Evolutionary conservation across 2,888 invertebrate genomes (phyloP).

Genomic region (Hemithea aestivaria): DNA sequence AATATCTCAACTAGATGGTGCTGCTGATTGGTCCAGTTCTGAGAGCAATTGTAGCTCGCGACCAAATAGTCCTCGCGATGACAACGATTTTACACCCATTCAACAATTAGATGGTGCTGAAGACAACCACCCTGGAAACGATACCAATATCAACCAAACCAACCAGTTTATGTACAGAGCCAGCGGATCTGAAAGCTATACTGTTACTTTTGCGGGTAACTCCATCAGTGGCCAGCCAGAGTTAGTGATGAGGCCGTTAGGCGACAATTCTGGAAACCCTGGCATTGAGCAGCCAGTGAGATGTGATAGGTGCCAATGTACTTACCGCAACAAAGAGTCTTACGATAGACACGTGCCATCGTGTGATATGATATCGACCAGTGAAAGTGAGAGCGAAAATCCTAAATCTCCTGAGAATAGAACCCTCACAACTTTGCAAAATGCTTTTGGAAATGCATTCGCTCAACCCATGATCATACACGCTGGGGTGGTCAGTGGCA

Average conservation of each 20-base stretch:
- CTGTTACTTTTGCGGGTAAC: constrained; percentile 73
- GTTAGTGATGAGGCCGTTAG: constrained; percentile 66
- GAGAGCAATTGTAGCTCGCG: constrained; percentile 71
- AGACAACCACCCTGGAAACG: constrained; percentile 73
- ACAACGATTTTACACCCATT: constrained; percentile 69
- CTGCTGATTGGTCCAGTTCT: constrained; percentile 82
- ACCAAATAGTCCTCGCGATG: constrained; percentile 63
- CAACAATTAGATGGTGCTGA: constrained; percentile 85
- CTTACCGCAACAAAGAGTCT: constrained; percentile 89
- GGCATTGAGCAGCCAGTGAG: constrained; percentile 87
- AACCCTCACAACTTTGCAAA: constrained; percentile 70
- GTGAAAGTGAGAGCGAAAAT: constrained; percentile 90
- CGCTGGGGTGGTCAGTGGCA: constrained; percentile 67
- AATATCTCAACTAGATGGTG: constrained; percentile 84
- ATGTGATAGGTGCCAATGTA: constrained; percentile 92
- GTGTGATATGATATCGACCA: constrained; percentile 88
- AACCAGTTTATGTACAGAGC: constrained; percentile 70
- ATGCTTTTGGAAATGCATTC: constrained; percentile 73
- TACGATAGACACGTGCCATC: constrained; percentile 87
- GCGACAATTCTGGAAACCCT: constrained; percentile 54
- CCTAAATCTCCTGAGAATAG: constrained; percentile 77
- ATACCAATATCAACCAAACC: constrained; percentile 56
- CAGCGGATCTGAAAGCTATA: constrained; percentile 70
- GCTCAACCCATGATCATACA: constrained; percentile 75
- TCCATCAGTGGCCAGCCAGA: constrained; percentile 72